These are phyloP conservation scores for Xenopus laevis DNA, from an alignment of 2,113 vertebrate genomes.

Conservation along the genomic window DNA sequence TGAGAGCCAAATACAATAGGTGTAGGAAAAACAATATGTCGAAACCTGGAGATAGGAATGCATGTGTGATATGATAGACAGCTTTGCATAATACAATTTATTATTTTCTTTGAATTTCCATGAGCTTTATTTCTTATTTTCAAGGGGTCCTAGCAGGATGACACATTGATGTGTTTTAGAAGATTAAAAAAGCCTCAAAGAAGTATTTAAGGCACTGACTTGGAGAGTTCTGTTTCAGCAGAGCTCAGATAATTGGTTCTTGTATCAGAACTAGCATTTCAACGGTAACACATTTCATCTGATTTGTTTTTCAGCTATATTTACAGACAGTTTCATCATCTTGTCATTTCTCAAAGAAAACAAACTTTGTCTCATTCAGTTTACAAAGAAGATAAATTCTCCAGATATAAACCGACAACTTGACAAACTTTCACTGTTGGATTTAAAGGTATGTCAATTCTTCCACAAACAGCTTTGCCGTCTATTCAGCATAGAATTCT, in stretches of 20 bases:
- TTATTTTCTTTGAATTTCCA: constrained; percentile 49
- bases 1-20: too few relatives aligned
- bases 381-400: constrained; percentile 78
- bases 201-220: constrained; percentile 48
- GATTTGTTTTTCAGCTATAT: constrained; percentile 69
- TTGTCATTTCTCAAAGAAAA: constrained; percentile 85
- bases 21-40: constrained; percentile 5
- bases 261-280: constrained; percentile 38
- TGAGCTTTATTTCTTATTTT: constrained; percentile 55
- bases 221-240: constrained; percentile 49
- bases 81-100: constrained; percentile 50
- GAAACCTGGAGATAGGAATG: constrained; percentile 19
- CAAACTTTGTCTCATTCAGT: constrained; percentile 83
- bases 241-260: constrained; percentile 48
- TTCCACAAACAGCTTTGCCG: too few relatives aligned
- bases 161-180: constrained; percentile 51
- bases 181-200: constrained; percentile 45
- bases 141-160: constrained; percentile 45
- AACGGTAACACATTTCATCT: constrained; percentile 48
- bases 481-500: not conserved
- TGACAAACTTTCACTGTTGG: constrained; percentile 85
- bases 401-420: constrained; percentile 66
- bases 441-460: constrained; percentile 74
- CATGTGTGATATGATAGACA: constrained; percentile 30
- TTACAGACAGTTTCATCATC: constrained; percentile 84